These are phyloP conservation scores for Apodemus sylvaticus DNA, from an alignment of 2,113 vertebrate genomes.

Conservation along the genomic window DNA sequence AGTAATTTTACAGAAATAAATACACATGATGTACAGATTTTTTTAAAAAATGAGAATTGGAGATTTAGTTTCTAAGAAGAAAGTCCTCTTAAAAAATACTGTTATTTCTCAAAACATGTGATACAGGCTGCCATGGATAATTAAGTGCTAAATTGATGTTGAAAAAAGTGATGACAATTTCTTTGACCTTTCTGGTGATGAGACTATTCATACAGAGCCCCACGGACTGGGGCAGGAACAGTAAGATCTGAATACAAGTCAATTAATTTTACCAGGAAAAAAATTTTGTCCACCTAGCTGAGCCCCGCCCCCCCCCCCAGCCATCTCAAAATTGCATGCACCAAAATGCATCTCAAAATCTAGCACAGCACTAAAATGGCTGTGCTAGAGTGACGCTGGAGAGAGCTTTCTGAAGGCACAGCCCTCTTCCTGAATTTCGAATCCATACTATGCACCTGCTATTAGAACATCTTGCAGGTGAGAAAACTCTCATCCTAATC, in stretches of 20 bases:
- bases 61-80: background rate
- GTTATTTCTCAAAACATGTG: background rate
- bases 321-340: background rate
- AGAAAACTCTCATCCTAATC: background rate
- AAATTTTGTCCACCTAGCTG: background rate
- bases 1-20: background rate
- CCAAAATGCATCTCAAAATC: no score
- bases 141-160: constrained; percentile 10
- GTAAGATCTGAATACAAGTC: background rate
- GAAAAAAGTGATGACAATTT: background rate
- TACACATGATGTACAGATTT: background rate
- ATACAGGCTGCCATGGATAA: background rate
- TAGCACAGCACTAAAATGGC: background rate
- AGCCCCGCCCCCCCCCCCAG: background rate
- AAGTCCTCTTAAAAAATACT: background rate
- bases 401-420: background rate
- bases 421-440: background rate
- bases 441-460: background rate
- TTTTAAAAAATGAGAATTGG: background rate
- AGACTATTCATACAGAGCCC: background rate
- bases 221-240: background rate
- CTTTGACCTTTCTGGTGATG: constrained; percentile 19
- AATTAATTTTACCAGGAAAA: constrained; percentile 18
- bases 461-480: background rate
- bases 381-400: accelerated